Percentiles rank a stretch among this genome's conserved stretches.
These are phyloP conservation scores for Silurus meridionalis DNA, from an alignment of 2,113 vertebrate genomes.

Conservation along the genomic window DNA sequence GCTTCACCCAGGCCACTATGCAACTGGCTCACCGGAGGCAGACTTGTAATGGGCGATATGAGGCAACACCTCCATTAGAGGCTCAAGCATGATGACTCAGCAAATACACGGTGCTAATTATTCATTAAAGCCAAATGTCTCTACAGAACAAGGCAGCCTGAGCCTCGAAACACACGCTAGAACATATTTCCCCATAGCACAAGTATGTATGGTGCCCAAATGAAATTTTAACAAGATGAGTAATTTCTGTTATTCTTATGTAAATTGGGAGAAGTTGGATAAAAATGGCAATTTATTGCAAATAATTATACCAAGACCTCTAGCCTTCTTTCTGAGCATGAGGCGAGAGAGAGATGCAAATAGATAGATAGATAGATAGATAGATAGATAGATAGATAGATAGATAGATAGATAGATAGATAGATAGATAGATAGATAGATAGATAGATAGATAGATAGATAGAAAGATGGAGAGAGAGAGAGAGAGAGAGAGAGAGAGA, in stretches of 20 bases:
- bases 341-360: not conserved
- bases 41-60: constrained; percentile 41
- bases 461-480: constrained; percentile 16
- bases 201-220: constrained; percentile 16
- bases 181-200: constrained; percentile 41
- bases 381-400: not conserved
- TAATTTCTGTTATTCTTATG: constrained; percentile 50
- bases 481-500: constrained; percentile 3
- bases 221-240: constrained; percentile 52
- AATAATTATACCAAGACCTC: constrained; percentile 45
- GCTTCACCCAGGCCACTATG: constrained; percentile 36
- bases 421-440: constrained; percentile 11
- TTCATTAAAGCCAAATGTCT: constrained; percentile 53
- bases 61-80: constrained; percentile 56
- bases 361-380: not conserved
- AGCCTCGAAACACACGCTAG: constrained; percentile 22
- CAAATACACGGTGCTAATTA: constrained; percentile 54
- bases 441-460: constrained; percentile 1
- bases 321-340: constrained; percentile 34
- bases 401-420: constrained; percentile 1
- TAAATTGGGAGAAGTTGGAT: constrained; percentile 35
- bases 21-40: constrained; percentile 49
- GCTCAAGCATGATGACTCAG: constrained; percentile 53
- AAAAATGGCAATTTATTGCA: constrained; percentile 49
- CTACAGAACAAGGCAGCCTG: constrained; percentile 35